Conservation (phyloP, 2,888 invertebrate species). For the Plebejus anna region DNA sequence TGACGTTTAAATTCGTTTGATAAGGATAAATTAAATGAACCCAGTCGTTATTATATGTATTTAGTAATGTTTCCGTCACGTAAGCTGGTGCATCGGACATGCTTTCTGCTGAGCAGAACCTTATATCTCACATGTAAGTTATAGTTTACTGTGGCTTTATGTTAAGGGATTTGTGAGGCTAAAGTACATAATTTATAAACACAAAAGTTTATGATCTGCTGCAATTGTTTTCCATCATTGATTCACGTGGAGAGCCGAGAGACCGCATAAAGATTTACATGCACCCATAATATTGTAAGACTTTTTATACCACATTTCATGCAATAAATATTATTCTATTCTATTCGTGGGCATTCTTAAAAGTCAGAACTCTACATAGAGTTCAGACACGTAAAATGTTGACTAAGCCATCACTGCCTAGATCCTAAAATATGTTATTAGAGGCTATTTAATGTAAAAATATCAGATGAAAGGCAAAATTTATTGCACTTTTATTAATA, state of each 20-base stretch:
- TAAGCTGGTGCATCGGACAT: conserved; percentile 63
- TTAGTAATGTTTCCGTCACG: conserved; percentile 55
- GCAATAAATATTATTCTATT: no score
- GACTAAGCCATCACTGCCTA: background rate
- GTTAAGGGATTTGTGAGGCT: background rate
- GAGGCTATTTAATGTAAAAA: background rate
- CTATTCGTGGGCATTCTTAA: background rate
- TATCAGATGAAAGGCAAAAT: no score
- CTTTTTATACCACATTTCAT: no score
- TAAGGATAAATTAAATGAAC: background rate
- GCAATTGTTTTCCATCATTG: no score
- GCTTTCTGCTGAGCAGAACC: conserved; percentile 66
- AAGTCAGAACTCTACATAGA: background rate
- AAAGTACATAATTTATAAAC: no score
- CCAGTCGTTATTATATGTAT: background rate
- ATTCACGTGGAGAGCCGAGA: no score
- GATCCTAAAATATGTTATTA: no score
- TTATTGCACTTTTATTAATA: no score
- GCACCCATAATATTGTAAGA: no score
- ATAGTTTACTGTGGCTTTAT: background rate
- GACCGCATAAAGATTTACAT: no score
- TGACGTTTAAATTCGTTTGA: background rate
- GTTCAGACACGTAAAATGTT: background rate
- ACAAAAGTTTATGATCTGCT: no score
- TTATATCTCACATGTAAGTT: conserved; percentile 75